Evolutionary conservation across 2,113 vertebrate species (phyloP).

Genomic region (Takifugu flavidus): DNA sequence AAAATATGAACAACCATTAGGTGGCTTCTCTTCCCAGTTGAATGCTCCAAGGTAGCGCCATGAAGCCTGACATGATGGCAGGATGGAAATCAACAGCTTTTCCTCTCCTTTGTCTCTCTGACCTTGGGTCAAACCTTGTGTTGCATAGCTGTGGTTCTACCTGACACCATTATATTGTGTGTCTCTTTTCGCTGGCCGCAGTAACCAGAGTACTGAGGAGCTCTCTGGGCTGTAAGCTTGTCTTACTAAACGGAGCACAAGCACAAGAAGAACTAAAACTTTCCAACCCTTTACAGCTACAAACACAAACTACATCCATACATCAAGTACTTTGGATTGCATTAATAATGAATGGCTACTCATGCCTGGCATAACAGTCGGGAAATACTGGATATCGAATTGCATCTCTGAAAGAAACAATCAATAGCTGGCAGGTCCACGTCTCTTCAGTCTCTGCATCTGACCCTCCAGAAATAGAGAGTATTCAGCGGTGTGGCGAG

Average conservation of each 20-base stretch:
- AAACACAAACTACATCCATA: conserved; percentile 15
- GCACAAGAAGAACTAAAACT: neutral
- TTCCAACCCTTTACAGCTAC: neutral
- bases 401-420: conserved; percentile 31
- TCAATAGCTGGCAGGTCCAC: conserved; percentile 49
- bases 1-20: conserved; percentile 10
- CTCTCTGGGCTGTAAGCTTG: neutral
- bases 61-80: conserved; percentile 24
- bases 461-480: conserved; percentile 32
- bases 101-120: conserved; percentile 9
- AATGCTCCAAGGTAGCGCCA: neutral
- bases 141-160: neutral
- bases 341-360: conserved; percentile 60
- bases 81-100: neutral
- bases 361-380: conserved; percentile 31
- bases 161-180: conserved; percentile 3
- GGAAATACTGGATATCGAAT: conserved; percentile 35
- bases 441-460: conserved; percentile 7
- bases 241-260: too few relatives aligned
- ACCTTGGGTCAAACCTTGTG: too few relatives aligned
- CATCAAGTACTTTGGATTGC: conserved; percentile 14
- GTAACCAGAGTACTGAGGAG: neutral
- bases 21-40: neutral
- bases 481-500: conserved; percentile 31
- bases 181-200: conserved; percentile 14